These are phyloP conservation scores for Papilio polyxenes DNA, from an alignment of 1,140 invertebrate species.

Conservation along the genomic window DNA sequence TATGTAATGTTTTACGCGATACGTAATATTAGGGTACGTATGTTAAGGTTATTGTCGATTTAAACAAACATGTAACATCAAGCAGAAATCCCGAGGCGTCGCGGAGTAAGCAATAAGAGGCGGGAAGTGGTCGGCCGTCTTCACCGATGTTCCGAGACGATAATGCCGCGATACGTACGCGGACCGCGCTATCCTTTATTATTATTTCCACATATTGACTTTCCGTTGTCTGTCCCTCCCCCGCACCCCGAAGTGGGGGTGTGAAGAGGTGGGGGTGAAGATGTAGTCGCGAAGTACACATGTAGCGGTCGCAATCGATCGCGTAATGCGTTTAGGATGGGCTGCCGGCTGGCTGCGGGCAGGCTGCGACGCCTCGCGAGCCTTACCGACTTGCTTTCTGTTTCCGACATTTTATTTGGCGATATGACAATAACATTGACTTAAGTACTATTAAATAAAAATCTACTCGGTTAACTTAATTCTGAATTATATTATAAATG, in stretches of 20 bases:
- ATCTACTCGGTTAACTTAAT: not conserved
- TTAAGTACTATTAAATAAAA: not conserved
- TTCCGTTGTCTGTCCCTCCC: slow-evolving; percentile 64
- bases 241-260: slow-evolving; percentile 35
- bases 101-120: slow-evolving; percentile 62
- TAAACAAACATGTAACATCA: not conserved
- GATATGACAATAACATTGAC: slow-evolving; percentile 4
- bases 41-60: not conserved
- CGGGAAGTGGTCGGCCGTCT: slow-evolving; percentile 47
- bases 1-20: not conserved
- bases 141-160: slow-evolving; percentile 57
- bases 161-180: slow-evolving; percentile 72
- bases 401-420: slow-evolving; percentile 2
- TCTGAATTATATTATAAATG: not conserved
- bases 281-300: slow-evolving; percentile 69
- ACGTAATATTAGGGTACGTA: not conserved
- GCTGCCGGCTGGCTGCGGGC: slow-evolving; percentile 43
- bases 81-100: slow-evolving; percentile 1
- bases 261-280: slow-evolving; percentile 46
- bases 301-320: slow-evolving; percentile 72
- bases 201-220: slow-evolving; percentile 78
- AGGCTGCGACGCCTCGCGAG: not conserved
- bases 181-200: slow-evolving; percentile 66
- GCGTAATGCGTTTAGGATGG: slow-evolving; percentile 73
- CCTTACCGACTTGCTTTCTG: not conserved